Evolutionary conservation across 2,888 invertebrate species (phyloP).

Genomic region (Trichopria drosophilae): DNA sequence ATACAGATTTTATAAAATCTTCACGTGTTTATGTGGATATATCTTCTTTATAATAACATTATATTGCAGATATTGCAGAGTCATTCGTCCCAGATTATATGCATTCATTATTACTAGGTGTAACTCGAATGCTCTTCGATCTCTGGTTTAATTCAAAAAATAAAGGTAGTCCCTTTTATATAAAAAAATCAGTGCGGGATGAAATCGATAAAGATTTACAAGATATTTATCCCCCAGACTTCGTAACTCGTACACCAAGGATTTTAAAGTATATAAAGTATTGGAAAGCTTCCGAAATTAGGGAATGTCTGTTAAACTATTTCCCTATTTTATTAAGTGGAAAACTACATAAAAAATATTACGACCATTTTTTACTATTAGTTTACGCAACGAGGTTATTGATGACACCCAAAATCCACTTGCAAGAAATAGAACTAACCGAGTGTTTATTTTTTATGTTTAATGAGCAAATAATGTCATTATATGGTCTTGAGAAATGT

Average conservation of each 20-base stretch:
- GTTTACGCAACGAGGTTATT: conserved; percentile 1
- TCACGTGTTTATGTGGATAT: too few relatives aligned
- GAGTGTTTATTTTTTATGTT: conserved; percentile 1
- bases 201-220: not conserved
- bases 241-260: conserved; percentile 8
- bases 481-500: too few relatives aligned
- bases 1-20: too few relatives aligned
- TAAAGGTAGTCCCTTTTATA: conserved; percentile 4
- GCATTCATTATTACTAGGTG: too few relatives aligned
- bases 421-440: conserved; percentile 1
- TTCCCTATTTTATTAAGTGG: conserved; percentile 13
- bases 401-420: conserved; percentile 5
- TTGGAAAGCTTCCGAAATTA: conserved; percentile 20
- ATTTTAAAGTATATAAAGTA: not conserved
- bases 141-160: conserved; percentile 5
- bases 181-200: not conserved
- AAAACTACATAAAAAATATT: conserved; percentile 8
- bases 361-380: conserved; percentile 14
- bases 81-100: too few relatives aligned
- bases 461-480: too few relatives aligned
- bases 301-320: conserved; percentile 8
- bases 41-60: too few relatives aligned
- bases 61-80: too few relatives aligned
- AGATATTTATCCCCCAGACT: conserved; percentile 1
- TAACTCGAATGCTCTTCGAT: too few relatives aligned